Evolutionary conservation across 1,140 invertebrate genomes (phyloP).

Genomic region (Pollicipes pollicipes): DNA sequence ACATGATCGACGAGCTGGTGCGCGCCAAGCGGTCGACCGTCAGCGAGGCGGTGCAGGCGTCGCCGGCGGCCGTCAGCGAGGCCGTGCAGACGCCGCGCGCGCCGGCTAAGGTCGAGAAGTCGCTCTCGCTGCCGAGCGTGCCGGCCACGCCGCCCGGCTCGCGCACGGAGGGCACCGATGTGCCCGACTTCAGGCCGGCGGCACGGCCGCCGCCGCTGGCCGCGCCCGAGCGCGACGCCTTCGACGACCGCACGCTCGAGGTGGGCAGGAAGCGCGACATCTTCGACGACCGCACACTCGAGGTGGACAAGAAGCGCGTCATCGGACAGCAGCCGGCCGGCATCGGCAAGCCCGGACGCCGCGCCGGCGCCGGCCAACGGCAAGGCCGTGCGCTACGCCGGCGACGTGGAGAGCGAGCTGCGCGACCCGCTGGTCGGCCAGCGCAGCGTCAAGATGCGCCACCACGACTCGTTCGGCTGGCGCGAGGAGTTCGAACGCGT

Average conservation of each 20-base stretch:
- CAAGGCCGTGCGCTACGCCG: not conserved
- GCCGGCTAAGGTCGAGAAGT: not conserved
- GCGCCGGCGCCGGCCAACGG: not conserved
- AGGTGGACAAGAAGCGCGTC: not conserved
- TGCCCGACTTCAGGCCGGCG: not conserved
- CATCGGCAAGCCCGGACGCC: too few species aligned
- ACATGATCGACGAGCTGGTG: not conserved
- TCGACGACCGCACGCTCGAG: too few species aligned
- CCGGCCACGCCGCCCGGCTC: not conserved
- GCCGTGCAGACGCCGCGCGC: too few species aligned
- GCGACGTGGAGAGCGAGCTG: not conserved
- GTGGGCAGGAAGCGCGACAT: not conserved
- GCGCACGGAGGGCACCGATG: not conserved
- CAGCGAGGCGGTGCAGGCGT: not conserved
- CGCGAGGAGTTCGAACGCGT: not conserved
- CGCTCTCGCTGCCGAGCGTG: not conserved
- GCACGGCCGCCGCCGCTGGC: too few species aligned
- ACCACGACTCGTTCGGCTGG: not conserved
- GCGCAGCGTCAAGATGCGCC: not conserved
- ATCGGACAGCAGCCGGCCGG: not conserved
- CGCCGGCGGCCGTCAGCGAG: not conserved
- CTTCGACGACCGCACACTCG: not conserved
- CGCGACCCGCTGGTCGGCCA: not conserved
- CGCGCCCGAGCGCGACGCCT: too few species aligned
- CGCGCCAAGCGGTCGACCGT: not conserved